phyloP scores from a whole-genome alignment of 2,797 vertebrate genomes.

The Australoheros facetus region DNA sequence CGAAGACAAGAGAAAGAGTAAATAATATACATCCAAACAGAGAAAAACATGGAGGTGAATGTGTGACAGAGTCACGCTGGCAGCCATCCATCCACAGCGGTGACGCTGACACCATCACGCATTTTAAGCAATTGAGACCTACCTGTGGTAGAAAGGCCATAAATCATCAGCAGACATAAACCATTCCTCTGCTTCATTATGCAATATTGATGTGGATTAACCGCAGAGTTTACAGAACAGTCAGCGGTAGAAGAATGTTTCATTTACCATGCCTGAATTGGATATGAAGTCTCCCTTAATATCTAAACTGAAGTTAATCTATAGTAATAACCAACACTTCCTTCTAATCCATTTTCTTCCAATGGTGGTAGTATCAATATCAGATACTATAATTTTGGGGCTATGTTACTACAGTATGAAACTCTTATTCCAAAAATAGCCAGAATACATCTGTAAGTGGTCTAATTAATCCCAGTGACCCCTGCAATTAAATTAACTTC shows the following conservation, averaged over 20 bases:
- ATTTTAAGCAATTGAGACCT: conserved; percentile 70
- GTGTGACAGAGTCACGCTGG: conserved; percentile 61
- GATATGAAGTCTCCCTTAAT: neutral
- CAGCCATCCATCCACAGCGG: conserved; percentile 65
- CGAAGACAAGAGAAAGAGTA: conserved; percentile 25
- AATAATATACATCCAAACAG: conserved; percentile 40
- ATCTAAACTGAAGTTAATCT: neutral
- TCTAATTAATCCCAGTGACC: neutral
- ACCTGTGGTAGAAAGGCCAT: conserved; percentile 49
- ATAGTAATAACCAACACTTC: neutral
- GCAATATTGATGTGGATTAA: conserved; percentile 69
- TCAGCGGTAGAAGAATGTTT: conserved; percentile 38
- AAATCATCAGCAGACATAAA: conserved; percentile 66
- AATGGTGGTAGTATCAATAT: neutral
- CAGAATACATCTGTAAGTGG: neutral
- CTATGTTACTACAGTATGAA: neutral
- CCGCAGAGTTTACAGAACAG: conserved; percentile 37
- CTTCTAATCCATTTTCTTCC: neutral
- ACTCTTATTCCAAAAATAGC: neutral
- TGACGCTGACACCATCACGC: conserved; percentile 66
- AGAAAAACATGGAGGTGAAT: conserved; percentile 13
- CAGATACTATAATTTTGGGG: neutral
- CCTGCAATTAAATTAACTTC: neutral
- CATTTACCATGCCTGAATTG: conserved; percentile 9
- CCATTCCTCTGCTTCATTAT: conserved; percentile 66